Evolutionary conservation across 2,888 invertebrate genomes (phyloP).

Genomic region (Cyaniris semiargus): DNA sequence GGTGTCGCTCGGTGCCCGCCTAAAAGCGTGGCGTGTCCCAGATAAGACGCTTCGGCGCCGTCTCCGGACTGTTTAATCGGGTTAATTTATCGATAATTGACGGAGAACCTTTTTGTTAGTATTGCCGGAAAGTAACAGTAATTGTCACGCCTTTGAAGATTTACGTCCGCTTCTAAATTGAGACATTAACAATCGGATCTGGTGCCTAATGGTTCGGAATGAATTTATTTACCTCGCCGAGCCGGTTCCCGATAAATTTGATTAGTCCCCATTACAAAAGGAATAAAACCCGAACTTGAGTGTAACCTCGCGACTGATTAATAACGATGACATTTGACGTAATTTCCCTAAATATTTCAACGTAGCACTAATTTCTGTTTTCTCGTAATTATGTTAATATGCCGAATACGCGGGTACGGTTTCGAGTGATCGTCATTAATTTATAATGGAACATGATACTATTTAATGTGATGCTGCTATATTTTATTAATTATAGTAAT

Average conservation of each 20-base stretch:
- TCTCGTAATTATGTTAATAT: conserved; percentile 7
- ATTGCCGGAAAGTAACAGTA: conserved; percentile 79
- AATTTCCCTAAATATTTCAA: conserved; percentile 35
- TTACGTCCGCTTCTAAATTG: conserved; percentile 80
- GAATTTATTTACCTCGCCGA: conserved; percentile 76
- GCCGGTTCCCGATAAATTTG: conserved; percentile 69
- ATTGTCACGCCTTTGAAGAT: conserved; percentile 81
- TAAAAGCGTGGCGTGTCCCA: conserved; percentile 78
- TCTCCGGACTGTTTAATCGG: conserved; percentile 77
- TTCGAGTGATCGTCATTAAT: not conserved
- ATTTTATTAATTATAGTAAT: not conserved
- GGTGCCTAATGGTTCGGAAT: conserved; percentile 80
- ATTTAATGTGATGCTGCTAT: not conserved
- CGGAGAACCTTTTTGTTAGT: conserved; percentile 80
- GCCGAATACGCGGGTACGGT: conserved; percentile 1
- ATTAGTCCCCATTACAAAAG: conserved; percentile 50
- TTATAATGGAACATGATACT: not conserved
- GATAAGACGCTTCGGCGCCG: conserved; percentile 77
- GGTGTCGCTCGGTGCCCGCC: conserved; percentile 70
- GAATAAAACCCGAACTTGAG: conserved; percentile 55
- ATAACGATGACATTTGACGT: conserved; percentile 39
- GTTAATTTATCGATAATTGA: conserved; percentile 81
- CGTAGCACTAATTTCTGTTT: conserved; percentile 5
- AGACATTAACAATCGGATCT: conserved; percentile 80
- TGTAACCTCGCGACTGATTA: conserved; percentile 43